Evolutionary conservation across 1,140 invertebrate species (phyloP).

Genomic region (Melitaea cinxia): DNA sequence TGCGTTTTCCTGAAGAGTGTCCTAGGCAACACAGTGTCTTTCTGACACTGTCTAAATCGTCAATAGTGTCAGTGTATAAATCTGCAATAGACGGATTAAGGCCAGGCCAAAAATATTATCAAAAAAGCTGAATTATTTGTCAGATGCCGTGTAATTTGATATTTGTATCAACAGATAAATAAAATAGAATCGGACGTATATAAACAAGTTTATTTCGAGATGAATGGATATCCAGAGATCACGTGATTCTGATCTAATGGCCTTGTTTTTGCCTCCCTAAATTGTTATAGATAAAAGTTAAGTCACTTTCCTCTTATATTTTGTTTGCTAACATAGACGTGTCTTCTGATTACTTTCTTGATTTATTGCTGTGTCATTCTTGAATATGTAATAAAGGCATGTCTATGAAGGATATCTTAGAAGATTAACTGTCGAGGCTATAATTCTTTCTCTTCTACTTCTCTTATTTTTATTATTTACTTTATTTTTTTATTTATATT

Average conservation of each 20-base stretch:
- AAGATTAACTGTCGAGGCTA: background rate
- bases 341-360: constrained; percentile 26
- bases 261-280: constrained; percentile 51
- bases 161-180: background rate
- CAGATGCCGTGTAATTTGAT: no score
- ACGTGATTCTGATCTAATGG: constrained; percentile 51
- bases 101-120: no score
- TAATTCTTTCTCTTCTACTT: no score
- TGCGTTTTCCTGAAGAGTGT: no score
- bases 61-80: no score
- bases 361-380: constrained; percentile 18
- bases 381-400: background rate
- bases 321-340: constrained; percentile 29
- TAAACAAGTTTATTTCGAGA: constrained; percentile 9
- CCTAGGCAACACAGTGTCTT: no score
- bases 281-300: constrained; percentile 44
- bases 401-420: background rate
- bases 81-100: no score
- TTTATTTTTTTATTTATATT: no score
- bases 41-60: no score
- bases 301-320: constrained; percentile 27
- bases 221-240: constrained; percentile 41
- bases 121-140: no score
- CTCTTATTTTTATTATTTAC: no score
- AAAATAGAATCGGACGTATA: background rate